Conservation (phyloP, 2,113 vertebrate species). For the Bos indicus region DNA sequence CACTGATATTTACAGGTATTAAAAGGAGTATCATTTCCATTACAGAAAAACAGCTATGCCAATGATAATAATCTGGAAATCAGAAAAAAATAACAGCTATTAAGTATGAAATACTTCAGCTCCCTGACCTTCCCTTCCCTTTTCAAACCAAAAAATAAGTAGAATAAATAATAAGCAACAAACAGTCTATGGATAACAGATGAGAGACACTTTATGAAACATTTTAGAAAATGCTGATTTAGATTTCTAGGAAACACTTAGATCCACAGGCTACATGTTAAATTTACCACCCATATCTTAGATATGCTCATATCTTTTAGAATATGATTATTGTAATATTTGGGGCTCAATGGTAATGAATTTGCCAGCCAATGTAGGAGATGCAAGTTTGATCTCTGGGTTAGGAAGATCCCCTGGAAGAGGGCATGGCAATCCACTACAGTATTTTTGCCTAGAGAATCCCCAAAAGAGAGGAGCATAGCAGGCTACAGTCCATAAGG, state of each 20-base stretch:
- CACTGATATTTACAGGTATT: not conserved
- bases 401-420: not conserved
- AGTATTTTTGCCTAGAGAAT: not conserved
- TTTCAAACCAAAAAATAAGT: not conserved
- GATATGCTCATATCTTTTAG: not conserved
- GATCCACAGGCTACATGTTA: not conserved
- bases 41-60: not conserved
- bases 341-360: not conserved
- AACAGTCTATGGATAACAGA: not conserved
- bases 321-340: not conserved
- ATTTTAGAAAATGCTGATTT: not conserved
- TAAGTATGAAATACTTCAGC: not conserved
- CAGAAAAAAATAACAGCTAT: not conserved
- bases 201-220: not conserved
- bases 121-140: not conserved
- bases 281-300: not conserved
- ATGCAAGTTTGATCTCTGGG: rapidly evolving
- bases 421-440: not conserved
- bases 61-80: not conserved
- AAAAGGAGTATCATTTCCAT: not conserved
- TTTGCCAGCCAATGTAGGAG: not conserved
- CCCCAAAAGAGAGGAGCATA: not conserved
- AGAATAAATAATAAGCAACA: not conserved
- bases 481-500: not conserved
- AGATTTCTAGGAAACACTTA: not conserved